Conservation (phyloP, 1,140 invertebrate species). For the Dendrolimus punctatus region DNA sequence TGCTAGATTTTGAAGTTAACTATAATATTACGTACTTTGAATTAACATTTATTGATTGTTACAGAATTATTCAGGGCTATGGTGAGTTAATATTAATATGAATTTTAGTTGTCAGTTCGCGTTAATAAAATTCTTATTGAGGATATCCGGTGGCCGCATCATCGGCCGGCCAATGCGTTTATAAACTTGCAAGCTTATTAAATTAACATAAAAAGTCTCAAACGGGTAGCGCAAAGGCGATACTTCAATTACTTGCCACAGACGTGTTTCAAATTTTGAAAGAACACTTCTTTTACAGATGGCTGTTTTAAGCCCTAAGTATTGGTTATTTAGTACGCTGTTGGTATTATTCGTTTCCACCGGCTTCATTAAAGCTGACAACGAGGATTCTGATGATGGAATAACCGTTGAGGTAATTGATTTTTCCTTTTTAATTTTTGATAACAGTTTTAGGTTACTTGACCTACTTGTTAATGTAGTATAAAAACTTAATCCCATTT, state of each 20-base stretch:
- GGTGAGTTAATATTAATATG: too few species aligned
- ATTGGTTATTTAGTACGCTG: constrained; percentile 33
- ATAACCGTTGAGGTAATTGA: constrained; percentile 54
- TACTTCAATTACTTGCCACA: neutral
- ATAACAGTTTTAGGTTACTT: constrained; percentile 13
- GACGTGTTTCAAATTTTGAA: neutral
- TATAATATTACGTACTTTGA: too few species aligned
- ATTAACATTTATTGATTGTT: too few species aligned
- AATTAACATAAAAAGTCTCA: neutral
- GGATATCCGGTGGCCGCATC: constrained; percentile 37
- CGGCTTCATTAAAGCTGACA: constrained; percentile 26
- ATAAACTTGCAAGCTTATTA: constrained; percentile 1
- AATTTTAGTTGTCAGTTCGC: too few species aligned
- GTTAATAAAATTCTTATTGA: constrained; percentile 28
- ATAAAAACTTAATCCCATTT: neutral
- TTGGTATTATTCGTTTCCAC: constrained; percentile 29
- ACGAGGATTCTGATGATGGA: constrained; percentile 38
- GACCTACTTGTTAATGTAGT: constrained; percentile 12
- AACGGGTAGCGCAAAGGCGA: neutral
- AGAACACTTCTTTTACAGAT: constrained; percentile 41
- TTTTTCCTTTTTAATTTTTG: neutral
- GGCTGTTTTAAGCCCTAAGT: constrained; percentile 37
- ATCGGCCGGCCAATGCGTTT: neutral
- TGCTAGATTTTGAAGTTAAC: neutral
- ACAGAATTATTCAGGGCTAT: too few species aligned